Conservation (phyloP, 2,797 vertebrate genomes). For the Amazonetta brasiliensis region DNA sequence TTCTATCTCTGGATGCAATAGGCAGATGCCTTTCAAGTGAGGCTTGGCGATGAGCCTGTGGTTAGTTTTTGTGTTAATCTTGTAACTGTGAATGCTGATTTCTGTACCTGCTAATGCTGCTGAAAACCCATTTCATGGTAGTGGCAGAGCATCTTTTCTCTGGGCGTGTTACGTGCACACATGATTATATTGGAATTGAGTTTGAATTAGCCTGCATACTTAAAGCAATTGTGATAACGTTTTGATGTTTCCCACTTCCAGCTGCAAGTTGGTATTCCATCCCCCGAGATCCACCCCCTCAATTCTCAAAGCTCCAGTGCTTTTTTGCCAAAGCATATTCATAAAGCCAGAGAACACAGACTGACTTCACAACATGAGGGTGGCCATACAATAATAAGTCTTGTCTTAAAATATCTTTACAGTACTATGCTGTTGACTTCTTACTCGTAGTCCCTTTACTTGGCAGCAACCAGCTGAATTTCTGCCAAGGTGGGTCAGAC, state of each 20-base stretch:
- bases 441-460: conserved; percentile 6
- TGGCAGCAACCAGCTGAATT: conserved; percentile 1
- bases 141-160: background rate
- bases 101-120: background rate
- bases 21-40: background rate
- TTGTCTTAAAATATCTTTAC: conserved; percentile 43
- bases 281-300: conserved; percentile 22
- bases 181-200: conserved; percentile 23
- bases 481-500: conserved; percentile 7
- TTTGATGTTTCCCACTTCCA: conserved; percentile 54
- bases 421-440: background rate
- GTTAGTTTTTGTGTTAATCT: background rate
- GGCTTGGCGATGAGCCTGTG: background rate
- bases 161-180: background rate
- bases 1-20: background rate
- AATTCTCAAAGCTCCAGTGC: background rate
- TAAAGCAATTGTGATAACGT: conserved; percentile 46
- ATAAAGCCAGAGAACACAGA: background rate
- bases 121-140: background rate
- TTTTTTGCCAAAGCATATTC: background rate
- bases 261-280: conserved; percentile 47
- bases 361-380: background rate
- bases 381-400: background rate
- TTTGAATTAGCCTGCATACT: conserved; percentile 41
- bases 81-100: background rate